phyloP scores from a whole-genome alignment of 2,888 invertebrate species.

The Pseudococcus jackbeardsleyi region DNA sequence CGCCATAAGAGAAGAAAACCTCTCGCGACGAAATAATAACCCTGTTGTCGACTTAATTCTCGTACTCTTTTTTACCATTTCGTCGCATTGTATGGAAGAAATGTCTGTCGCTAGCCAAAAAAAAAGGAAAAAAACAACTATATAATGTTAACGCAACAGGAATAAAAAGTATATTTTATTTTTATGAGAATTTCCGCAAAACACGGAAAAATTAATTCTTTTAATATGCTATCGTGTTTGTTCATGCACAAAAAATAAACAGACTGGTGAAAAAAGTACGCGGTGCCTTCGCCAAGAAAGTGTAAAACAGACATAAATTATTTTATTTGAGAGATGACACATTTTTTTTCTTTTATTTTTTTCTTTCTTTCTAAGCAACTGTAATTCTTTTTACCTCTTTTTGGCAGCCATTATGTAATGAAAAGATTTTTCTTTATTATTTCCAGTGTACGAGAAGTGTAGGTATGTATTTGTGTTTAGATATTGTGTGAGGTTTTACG shows the following conservation, averaged over 20 bases:
- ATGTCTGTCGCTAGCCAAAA: constrained; percentile 15
- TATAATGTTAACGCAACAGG: constrained; percentile 26
- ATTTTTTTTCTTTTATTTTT: neutral
- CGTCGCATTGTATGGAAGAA: neutral
- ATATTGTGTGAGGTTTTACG: neutral
- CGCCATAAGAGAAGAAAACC: neutral
- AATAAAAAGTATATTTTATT: constrained; percentile 42
- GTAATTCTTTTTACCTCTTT: constrained; percentile 47
- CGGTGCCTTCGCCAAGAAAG: constrained; percentile 41
- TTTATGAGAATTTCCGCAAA: constrained; percentile 47
- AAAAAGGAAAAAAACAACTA: neutral
- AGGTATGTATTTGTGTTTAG: constrained; percentile 10
- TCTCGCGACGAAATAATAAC: neutral
- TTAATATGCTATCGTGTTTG: constrained; percentile 44
- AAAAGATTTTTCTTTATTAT: constrained; percentile 44
- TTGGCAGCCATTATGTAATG: constrained; percentile 38
- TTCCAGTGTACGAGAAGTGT: neutral
- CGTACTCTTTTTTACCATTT: neutral
- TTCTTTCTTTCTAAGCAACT: neutral
- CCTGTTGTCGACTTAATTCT: neutral
- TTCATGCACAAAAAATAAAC: constrained; percentile 47
- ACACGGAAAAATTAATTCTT: constrained; percentile 47
- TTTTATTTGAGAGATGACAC: constrained; percentile 47
- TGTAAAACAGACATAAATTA: constrained; percentile 44
- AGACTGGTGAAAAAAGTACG: constrained; percentile 35